Evolutionary conservation across 1,140 invertebrate genomes (phyloP), one percentile per base, ranked within the genome.

Genomic region (Akabosia matsudoensis): DNA sequence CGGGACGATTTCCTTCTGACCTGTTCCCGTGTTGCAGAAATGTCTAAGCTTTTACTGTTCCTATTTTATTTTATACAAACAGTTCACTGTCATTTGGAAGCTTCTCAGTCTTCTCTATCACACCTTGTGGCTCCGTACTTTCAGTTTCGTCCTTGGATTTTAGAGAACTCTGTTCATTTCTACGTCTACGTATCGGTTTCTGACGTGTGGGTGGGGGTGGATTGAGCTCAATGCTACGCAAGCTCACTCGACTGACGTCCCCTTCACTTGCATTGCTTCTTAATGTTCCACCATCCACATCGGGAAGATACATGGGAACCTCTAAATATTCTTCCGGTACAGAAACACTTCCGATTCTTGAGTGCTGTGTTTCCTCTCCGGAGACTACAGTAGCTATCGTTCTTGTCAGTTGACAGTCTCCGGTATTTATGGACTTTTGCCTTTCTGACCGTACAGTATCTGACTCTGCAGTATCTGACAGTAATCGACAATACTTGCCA

Each of bases 241-340:
- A 22, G 16, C 37, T 72, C 13, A 10, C n/a, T 37, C 24, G 33
- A 72, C 70, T 51, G 33, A 34, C 33, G 28, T 34, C 70, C 34
- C 70, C 28, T 37, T 67, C 37, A 72, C 70, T 72, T 45, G 33
- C 37, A 72, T 72, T 72, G 70, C 37, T 72, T 45, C 28, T 72
- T 45, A 34, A 24, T 16, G 33, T 72, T n/a, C n/a, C n/a, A n/a
- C n/a, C n/a, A 34, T 72, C 22, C 26, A 1, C 10, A 72, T 3
- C 45, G 14, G 34, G 33, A 37, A 3, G 67, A 7, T 10, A 3
- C 28, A 22, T 28, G 10, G 67, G 7, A 14, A 61, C 10, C n/a
- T 51, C 45, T 51, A 51, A 51, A 51, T 51, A 45, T 7, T 45
- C 37, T 45, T 45, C 54, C 24, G 54, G 54, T n/a, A n/a, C n/a